Evolutionary conservation across 2,888 invertebrate species (phyloP).

Genomic region (Apamea anceps): DNA sequence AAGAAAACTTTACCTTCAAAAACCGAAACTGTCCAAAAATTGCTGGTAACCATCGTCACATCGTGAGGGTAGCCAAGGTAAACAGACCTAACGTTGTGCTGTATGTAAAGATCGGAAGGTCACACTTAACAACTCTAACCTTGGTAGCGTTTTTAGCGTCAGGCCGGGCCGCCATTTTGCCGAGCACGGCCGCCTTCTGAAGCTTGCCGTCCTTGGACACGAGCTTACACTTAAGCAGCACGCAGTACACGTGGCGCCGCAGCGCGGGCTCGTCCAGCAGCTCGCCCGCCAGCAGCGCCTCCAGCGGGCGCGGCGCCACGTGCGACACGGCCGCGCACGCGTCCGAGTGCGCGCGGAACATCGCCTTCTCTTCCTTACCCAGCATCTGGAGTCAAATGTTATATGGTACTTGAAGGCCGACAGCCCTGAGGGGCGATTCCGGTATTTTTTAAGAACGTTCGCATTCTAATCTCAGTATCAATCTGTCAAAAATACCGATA

Average conservation of each 20-base stretch:
- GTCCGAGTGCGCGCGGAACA: conserved; percentile 86
- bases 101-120: neutral
- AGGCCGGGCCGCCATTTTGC: conserved; percentile 74
- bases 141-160: conserved; percentile 80
- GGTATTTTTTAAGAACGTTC: neutral
- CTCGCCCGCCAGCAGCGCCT: conserved; percentile 77
- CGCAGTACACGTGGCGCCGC: conserved; percentile 83
- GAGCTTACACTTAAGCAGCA: conserved; percentile 84
- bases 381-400: conserved; percentile 69
- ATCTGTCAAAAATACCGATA: neutral
- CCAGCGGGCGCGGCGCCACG: conserved; percentile 73
- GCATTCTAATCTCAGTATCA: neutral
- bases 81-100: neutral
- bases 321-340: conserved; percentile 78
- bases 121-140: conserved; percentile 59
- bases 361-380: conserved; percentile 84
- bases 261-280: conserved; percentile 75
- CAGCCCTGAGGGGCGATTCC: neutral
- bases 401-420: neutral
- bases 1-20: neutral
- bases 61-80: neutral
- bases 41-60: neutral
- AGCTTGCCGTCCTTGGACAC: conserved; percentile 86
- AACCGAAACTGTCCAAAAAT: neutral
- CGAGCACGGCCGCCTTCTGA: conserved; percentile 80